A percentile compares a stretch with the other conserved stretches of the same genome.
These are phyloP conservation scores for Bubo bubo DNA, from an alignment of 2,113 vertebrate genomes.

Conservation along the genomic window DNA sequence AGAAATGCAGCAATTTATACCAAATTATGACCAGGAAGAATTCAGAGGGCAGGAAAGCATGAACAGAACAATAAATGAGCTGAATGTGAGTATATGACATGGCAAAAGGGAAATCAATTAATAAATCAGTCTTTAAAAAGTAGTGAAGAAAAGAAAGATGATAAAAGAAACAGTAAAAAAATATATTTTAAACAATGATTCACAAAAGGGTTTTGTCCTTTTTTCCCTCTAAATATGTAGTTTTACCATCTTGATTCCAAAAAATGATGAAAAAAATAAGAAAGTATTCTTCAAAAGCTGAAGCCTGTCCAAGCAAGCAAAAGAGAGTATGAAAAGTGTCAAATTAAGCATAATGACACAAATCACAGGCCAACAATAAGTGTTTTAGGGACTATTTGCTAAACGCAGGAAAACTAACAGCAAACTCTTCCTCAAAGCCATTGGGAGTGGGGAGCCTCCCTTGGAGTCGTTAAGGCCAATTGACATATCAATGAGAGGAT, in stretches of 20 bases:
- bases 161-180: background rate
- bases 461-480: background rate
- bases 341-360: background rate
- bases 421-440: background rate
- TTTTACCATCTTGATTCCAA: background rate
- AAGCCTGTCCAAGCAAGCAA: background rate
- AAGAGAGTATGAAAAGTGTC: background rate
- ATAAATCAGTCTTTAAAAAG: background rate
- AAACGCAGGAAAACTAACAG: background rate
- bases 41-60: background rate
- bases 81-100: background rate
- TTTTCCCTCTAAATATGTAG: background rate
- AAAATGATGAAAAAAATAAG: background rate
- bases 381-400: background rate
- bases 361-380: background rate
- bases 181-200: background rate
- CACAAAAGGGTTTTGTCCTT: background rate
- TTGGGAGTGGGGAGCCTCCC: too few species aligned
- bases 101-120: background rate
- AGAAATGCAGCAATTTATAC: background rate
- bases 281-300: background rate
- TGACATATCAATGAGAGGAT: background rate
- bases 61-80: background rate
- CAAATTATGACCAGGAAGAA: background rate
- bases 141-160: background rate